Evolutionary conservation across 1,140 invertebrate species (phyloP).

Genomic region (Microplitis demolitor): DNA sequence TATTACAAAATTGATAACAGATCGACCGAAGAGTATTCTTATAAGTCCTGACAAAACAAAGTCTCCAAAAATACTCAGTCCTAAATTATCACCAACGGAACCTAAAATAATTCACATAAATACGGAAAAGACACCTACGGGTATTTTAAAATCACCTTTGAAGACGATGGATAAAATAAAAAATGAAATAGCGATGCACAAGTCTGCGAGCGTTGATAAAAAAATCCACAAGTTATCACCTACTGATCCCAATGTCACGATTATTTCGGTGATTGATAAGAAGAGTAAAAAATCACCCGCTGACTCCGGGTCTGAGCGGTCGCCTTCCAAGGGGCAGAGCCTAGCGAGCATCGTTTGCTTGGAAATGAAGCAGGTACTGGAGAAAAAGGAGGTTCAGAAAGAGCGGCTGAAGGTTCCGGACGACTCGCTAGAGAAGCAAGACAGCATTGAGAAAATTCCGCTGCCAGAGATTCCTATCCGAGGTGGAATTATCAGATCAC

Average conservation of each 20-base stretch:
- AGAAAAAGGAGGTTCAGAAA: slow-evolving; percentile 37
- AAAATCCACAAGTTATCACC: slow-evolving; percentile 47
- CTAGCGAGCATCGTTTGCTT: slow-evolving; percentile 52
- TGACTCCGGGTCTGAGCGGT: slow-evolving; percentile 35
- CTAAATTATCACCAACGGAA: slow-evolving; percentile 53
- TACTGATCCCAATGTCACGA: slow-evolving; percentile 50
- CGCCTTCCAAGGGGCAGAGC: slow-evolving; percentile 34
- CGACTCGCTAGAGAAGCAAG: slow-evolving; percentile 52
- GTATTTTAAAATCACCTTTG: slow-evolving; percentile 26
- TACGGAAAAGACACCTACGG: slow-evolving; percentile 44
- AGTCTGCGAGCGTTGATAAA: slow-evolving; percentile 49
- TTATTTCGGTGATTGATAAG: slow-evolving; percentile 41
- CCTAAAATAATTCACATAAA: slow-evolving; percentile 42
- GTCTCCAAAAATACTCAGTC: slow-evolving; percentile 44
- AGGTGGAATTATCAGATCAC: slow-evolving; percentile 18
- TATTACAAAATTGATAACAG: slow-evolving; percentile 35
- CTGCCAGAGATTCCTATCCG: slow-evolving; percentile 51
- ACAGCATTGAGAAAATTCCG: slow-evolving; percentile 58
- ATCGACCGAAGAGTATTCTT: slow-evolving; percentile 48
- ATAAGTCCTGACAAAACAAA: slow-evolving; percentile 51
- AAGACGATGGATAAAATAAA: slow-evolving; percentile 48
- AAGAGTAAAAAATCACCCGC: slow-evolving; percentile 16
- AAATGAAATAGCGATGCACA: no score
- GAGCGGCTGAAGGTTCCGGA: slow-evolving; percentile 49
- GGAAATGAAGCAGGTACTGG: slow-evolving; percentile 54